phyloP scores from a whole-genome alignment of 2,888 invertebrate genomes.

The Conops quadrifasciatus region DNA sequence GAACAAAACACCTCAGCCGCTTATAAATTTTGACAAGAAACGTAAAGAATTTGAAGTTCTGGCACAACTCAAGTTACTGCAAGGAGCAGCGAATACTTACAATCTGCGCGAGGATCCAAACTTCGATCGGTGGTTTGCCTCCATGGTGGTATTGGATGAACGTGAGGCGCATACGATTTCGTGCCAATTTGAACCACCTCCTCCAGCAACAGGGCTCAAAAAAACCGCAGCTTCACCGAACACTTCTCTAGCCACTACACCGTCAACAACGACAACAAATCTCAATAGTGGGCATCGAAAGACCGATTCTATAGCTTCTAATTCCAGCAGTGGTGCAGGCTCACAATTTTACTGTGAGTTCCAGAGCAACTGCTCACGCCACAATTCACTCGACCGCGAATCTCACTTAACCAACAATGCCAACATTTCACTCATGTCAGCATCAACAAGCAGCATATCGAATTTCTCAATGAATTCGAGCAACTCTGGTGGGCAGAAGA shows the following conservation, averaged over 20 bases:
- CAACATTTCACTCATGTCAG: conserved; percentile 61
- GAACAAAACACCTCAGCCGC: conserved; percentile 43
- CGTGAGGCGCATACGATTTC: conserved; percentile 90
- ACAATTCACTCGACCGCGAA: conserved; percentile 82
- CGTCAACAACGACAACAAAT: conserved; percentile 52
- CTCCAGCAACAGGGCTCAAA: conserved; percentile 61
- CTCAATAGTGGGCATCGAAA: conserved; percentile 72
- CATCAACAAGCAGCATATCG: conserved; percentile 65
- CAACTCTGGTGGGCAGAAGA: conserved; percentile 69
- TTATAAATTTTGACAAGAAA: conserved; percentile 98
- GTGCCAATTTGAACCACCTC: conserved; percentile 84
- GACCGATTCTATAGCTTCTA: conserved; percentile 90
- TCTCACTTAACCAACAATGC: conserved; percentile 72
- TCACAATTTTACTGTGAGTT: conserved; percentile 90
- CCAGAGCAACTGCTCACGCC: conserved; percentile 69
- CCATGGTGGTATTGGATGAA: conserved; percentile 89
- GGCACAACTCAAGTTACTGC: conserved; percentile 95
- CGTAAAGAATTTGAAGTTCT: conserved; percentile 98
- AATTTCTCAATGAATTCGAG: conserved; percentile 83
- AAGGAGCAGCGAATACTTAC: conserved; percentile 94
- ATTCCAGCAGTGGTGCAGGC: conserved; percentile 84
- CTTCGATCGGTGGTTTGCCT: conserved; percentile 96
- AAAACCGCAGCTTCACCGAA: conserved; percentile 50
- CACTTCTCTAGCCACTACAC: conserved; percentile 52
- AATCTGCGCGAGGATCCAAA: conserved; percentile 83